Evolutionary conservation across 2,888 invertebrate genomes (phyloP), one percentile per base, ranked within the genome.

Genomic region (Melanophora roralis): DNA sequence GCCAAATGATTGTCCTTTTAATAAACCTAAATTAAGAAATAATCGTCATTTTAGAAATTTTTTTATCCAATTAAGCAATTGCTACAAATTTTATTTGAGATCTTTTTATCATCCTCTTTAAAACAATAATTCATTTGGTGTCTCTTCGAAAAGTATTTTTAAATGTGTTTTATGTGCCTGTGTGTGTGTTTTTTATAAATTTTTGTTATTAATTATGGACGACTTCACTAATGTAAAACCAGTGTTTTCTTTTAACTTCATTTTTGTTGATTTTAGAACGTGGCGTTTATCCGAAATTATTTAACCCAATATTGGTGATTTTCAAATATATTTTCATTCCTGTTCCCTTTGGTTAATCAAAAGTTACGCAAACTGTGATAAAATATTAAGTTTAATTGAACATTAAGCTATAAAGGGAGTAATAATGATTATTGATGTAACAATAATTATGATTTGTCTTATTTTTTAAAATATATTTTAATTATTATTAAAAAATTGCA

Each of bases 171-270:
- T 49, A 11, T 67, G 16, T 65, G 7, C n/a, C 0, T 27, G 27
- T 27, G 27, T 6, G 27, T 27, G 27, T 5, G 27, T 27, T 49
- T 23, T 62, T 53, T 12, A 65, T 49, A 47, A 73, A 73, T 65
- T 57, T 47, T 73, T 51, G 57, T 73, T 73, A 57, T 62, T 69
- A 62, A 68, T 76, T 68, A 68, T 68, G 71, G 69, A 67, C 73
- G 67, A 75, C 75, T 78, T 72, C 23, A 43, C 85, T 86, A 86
- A 87, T 87, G 87, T 85, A 85, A 85, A 85, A 87, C 84, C 84
- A 83, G 83, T 86, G 86, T 81, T 62, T 80, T 73, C 75, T 69
- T 67, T 38, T 57, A 21, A 36, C 43, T 51, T 43, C 27, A 5
- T 45, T 69, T 69, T 36, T 23, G 60, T 34, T 43, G 36, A 7